Conservation (phyloP, 2,113 vertebrate genomes). For the Prionailurus bengalensis region DNA sequence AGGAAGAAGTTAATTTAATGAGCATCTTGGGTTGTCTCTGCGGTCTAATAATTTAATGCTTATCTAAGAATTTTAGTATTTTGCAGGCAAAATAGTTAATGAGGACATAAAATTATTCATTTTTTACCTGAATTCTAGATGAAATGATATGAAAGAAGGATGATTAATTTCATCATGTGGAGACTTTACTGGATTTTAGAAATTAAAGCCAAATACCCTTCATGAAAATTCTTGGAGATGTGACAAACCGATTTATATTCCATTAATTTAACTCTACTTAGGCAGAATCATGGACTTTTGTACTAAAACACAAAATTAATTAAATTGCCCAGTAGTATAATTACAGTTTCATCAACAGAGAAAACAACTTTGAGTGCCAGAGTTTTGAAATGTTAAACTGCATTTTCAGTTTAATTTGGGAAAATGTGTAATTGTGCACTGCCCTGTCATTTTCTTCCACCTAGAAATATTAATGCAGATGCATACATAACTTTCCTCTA, state of each 20-base stretch:
- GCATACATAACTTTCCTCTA: not conserved
- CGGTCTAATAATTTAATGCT: slow-evolving; percentile 70
- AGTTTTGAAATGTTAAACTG: slow-evolving; percentile 73
- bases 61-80: slow-evolving; percentile 66
- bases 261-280: slow-evolving; percentile 82
- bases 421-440: slow-evolving; percentile 55
- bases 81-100: slow-evolving; percentile 66
- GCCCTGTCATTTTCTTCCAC: not conserved
- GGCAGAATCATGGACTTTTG: slow-evolving; percentile 75
- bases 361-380: slow-evolving; percentile 64
- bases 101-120: slow-evolving; percentile 58
- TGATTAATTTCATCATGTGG: slow-evolving; percentile 77
- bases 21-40: slow-evolving; percentile 40
- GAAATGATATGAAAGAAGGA: slow-evolving; percentile 66
- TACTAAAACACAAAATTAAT: slow-evolving; percentile 83
- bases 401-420: slow-evolving; percentile 66
- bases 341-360: slow-evolving; percentile 72
- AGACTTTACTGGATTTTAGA: slow-evolving; percentile 78
- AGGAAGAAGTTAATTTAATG: slow-evolving; percentile 58
- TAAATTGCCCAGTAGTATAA: slow-evolving; percentile 77
- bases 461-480: slow-evolving; percentile 52
- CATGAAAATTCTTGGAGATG: slow-evolving; percentile 82
- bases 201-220: slow-evolving; percentile 83
- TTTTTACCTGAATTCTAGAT: slow-evolving; percentile 75
- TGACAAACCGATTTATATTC: slow-evolving; percentile 83